Evolutionary conservation across 2,113 vertebrate genomes (phyloP), one percentile per base, ranked within the genome.

Genomic region (Clarias macrocephalus): DNA sequence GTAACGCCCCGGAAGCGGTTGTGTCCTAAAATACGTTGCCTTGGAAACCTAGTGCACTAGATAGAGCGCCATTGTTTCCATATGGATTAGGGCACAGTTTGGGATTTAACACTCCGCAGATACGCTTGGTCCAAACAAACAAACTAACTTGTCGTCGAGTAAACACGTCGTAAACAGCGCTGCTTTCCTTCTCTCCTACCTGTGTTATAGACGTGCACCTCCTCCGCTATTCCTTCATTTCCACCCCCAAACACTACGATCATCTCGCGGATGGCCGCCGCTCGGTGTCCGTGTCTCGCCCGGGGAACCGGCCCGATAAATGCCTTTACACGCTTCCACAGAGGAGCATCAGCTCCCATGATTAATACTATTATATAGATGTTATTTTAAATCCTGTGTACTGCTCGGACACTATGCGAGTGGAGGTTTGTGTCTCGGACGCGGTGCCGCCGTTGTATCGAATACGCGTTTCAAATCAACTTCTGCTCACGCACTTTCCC

Each of bases 131-230:
- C 52, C 48, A 80, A 80, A 80, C 18, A 60, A 30, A 21, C 30
- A 13, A 57, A 19, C 16, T 30, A 57, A 19, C 16, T 30, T 1
- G 5, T 18, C 56, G 0, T 12, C 3, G 6, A 70, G 11, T 30
- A 21, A 23, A 23, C 7, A 25, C 62, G 7, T 16, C 3, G 16
- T 3, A 1, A 57, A 59, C 0, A 11, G 54, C 54, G 1, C 18
- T 33, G 3, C 0, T 60, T 48, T 48, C 6, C 28, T 12, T 0
- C 11, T 63, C 30, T 70, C 93, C 88, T 92, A 98, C 98, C 97
- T 0, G 97, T 98, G 93, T 98, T 99, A 93, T 98, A 99, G 91
- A 99, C 98, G 92, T 99, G 98, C 83, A 99, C 95, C 92, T 98
- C 96, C 85, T 97, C 97, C 19, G 97, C 95, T 90, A 99, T 99